A percentile compares a stretch with the other conserved stretches of the same genome.
Conservation (phyloP, 2,888 invertebrate species). For the Dasysyrphus tricinctus region DNA sequence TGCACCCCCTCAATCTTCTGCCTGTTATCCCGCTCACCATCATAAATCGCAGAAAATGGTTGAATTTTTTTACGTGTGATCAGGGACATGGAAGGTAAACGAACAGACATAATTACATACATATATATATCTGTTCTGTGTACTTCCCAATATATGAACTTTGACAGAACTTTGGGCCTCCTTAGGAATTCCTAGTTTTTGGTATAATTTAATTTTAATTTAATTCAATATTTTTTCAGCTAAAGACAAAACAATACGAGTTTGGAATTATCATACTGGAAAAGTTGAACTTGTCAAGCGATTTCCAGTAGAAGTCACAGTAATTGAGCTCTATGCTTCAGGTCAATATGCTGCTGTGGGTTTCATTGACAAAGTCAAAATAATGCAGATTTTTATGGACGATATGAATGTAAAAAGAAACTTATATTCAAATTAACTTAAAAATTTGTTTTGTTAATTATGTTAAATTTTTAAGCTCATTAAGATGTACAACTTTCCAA, state of each 20-base stretch:
- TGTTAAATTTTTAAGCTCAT: slow-evolving; percentile 78
- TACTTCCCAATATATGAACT: too few relatives aligned
- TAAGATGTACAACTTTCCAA: slow-evolving; percentile 84
- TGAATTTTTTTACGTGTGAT: too few relatives aligned
- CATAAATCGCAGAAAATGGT: too few relatives aligned
- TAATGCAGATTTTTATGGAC: slow-evolving; percentile 94
- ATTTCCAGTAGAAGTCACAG: slow-evolving; percentile 90
- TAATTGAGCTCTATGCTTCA: slow-evolving; percentile 89
- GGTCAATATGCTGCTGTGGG: slow-evolving; percentile 94
- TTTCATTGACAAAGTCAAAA: slow-evolving; percentile 94
- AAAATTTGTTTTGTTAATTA: neutral
- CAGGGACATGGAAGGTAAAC: too few relatives aligned
- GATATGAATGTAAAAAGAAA: slow-evolving; percentile 87
- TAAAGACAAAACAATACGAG: slow-evolving; percentile 91
- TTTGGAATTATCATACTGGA: slow-evolving; percentile 96
- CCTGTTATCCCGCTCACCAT: too few relatives aligned
- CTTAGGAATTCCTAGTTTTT: too few relatives aligned
- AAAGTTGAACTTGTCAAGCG: slow-evolving; percentile 91
- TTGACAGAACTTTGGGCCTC: too few relatives aligned
- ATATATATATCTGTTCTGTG: too few relatives aligned
- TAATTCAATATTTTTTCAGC: too few relatives aligned
- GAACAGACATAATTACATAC: too few relatives aligned
- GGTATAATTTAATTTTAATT: too few relatives aligned
- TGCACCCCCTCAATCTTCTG: too few relatives aligned
- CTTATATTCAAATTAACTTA: neutral